Percentiles rank a stretch among this genome's conserved stretches.
These are phyloP conservation scores for Leptoteleia sp. DNA, from an alignment of 1,140 invertebrate genomes.

Conservation along the genomic window DNA sequence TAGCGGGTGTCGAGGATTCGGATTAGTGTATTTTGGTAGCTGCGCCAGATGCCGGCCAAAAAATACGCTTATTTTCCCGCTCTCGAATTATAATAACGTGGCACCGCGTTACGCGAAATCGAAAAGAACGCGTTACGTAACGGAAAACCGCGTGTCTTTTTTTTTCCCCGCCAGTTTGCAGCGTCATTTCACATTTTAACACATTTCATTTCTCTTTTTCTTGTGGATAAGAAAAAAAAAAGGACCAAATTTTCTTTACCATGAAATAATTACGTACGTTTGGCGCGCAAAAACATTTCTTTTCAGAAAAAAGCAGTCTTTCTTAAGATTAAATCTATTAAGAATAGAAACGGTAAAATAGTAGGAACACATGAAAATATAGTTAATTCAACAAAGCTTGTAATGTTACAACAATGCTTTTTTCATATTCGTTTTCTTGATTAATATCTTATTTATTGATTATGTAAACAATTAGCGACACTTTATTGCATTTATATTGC, in stretches of 20 bases:
- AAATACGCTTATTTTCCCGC: conserved; percentile 58
- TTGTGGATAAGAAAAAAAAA: too few species aligned
- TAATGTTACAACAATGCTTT: conserved; percentile 6
- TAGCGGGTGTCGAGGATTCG: conserved; percentile 53
- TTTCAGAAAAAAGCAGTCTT: conserved; percentile 62
- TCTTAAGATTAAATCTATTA: conserved; percentile 56
- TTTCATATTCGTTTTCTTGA: too few species aligned
- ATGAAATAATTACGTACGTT: conserved; percentile 4
- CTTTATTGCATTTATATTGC: too few species aligned
- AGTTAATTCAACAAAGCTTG: conserved; percentile 43
- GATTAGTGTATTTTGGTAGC: conserved; percentile 62
- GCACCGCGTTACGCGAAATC: conserved; percentile 41
- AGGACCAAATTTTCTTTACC: too few species aligned
- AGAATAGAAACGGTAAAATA: conserved; percentile 56
- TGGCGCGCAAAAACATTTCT: conserved; percentile 4
- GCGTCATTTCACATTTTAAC: too few species aligned
- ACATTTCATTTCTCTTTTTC: too few species aligned
- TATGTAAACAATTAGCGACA: too few species aligned
- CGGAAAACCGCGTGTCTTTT: conserved; percentile 14
- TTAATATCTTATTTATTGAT: too few species aligned
- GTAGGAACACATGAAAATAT: conserved; percentile 59
- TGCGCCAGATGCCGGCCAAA: conserved; percentile 62
- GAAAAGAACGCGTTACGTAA: conserved; percentile 48
- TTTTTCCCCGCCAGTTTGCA: too few species aligned
- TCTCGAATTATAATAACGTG: conserved; percentile 59